Percentiles rank a stretch among this genome's conserved stretches.
Conservation (phyloP, 1,140 invertebrate species). For the Galendromus occidentalis region DNA sequence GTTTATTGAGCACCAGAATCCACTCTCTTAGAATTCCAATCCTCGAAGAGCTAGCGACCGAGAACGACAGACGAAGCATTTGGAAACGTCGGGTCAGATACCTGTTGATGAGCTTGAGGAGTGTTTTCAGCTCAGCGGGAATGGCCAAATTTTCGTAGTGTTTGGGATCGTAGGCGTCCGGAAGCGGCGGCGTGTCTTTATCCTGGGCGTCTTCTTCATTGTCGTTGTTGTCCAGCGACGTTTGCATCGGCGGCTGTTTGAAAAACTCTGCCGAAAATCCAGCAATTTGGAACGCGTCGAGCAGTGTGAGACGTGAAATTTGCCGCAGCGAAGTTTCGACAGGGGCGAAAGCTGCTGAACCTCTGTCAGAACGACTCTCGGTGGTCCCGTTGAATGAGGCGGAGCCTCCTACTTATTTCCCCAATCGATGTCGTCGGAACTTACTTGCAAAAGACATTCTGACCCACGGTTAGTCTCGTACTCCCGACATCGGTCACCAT, state of each 20-base stretch:
- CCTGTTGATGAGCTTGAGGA: conserved; percentile 82
- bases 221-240: conserved; percentile 6
- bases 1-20: not conserved
- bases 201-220: conserved; percentile 14
- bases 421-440: not conserved
- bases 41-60: not conserved
- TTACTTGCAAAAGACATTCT: conserved; percentile 3
- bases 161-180: conserved; percentile 49
- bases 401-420: too few species aligned
- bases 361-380: too few species aligned
- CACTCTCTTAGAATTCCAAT: not conserved
- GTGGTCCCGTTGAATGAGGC: too few species aligned
- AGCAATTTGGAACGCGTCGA: too few species aligned
- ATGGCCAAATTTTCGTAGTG: conserved; percentile 63
- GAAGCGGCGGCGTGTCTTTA: conserved; percentile 12
- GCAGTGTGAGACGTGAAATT: too few species aligned
- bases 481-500: too few species aligned
- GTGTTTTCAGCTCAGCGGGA: conserved; percentile 63
- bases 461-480: not conserved
- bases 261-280: conserved; percentile 4
- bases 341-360: too few species aligned
- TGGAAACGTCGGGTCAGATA: conserved; percentile 29
- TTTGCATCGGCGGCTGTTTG: conserved; percentile 8
- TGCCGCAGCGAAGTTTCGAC: too few species aligned
- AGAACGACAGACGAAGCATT: too few species aligned